These are phyloP conservation scores for Botia kubotai DNA, from an alignment of 2,797 vertebrate genomes.

Conservation along the genomic window DNA sequence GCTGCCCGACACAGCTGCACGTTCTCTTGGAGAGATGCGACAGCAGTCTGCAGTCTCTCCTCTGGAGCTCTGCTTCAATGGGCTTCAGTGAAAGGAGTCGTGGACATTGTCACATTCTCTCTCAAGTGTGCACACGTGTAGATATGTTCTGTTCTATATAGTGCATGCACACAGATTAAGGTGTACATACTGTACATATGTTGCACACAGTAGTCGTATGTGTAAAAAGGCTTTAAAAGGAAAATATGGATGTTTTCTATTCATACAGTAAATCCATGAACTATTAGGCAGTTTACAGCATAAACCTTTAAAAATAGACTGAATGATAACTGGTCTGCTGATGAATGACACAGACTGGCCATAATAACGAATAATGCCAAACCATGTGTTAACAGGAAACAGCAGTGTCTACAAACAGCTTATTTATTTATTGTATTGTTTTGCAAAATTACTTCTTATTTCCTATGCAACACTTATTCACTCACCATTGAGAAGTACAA, in stretches of 20 bases:
- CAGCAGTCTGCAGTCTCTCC: conserved; percentile 63
- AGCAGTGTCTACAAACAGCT: neutral
- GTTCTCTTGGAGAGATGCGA: conserved; percentile 66
- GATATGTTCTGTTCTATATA: neutral
- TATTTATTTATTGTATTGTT: neutral
- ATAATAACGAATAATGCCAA: neutral
- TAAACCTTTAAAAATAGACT: neutral
- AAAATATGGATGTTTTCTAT: neutral
- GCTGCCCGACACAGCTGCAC: conserved; percentile 68
- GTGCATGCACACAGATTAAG: neutral
- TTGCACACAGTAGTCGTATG: neutral
- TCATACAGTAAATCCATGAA: neutral
- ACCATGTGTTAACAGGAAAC: neutral
- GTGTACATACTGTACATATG: too few species aligned
- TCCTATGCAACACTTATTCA: neutral
- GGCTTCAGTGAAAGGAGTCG: conserved; percentile 33
- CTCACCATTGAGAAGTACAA: neutral
- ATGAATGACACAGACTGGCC: neutral
- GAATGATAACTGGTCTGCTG: neutral
- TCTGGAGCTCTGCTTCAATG: conserved; percentile 46
- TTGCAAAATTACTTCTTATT: neutral
- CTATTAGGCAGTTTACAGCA: neutral
- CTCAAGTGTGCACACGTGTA: neutral
- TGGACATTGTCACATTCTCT: conserved; percentile 22
- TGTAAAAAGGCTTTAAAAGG: neutral